Evolutionary conservation across 2,113 vertebrate genomes (phyloP), one percentile per base, ranked within the genome.

Genomic region (Hassar affinis): DNA sequence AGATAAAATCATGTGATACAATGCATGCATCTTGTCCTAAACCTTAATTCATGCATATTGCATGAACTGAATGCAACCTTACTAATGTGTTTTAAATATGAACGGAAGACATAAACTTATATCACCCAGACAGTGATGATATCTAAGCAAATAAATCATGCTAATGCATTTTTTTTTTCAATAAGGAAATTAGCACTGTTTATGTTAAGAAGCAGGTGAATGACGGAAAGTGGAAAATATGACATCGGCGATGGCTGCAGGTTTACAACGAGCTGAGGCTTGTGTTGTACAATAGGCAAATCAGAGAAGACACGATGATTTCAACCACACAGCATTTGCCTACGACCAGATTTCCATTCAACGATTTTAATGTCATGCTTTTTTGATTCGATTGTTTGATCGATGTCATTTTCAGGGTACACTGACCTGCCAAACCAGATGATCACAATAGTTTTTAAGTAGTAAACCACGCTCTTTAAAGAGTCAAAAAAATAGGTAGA

Each of bases 211-310:
- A 54, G 71, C 38, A 30, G 17, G 15, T 35, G 27, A 76, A 52
- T 52, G 22, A 59, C 11, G 25, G 61, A 54, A 78, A 78, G 59
- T 72, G 47, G 42, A 81, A 81, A 42, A 81, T 49, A 51, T 68
- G 59, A 77, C 30, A 51, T 30, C n/a, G 61, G 45, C n/a, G 20
- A 66, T 33, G 20, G 62, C 57, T 47, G 66, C 51, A 66, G 83
- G 74, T 52, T 42, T 45, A 33, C 42, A 76, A 12, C n/a, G 20
- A 54, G 38, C 75, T 86, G 54, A 88, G 83, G 49, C 68, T 20
- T n/a, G 78, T 83, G 59, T 74, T 87, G 81, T 72, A 62, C 84
- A 85, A 85, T 84, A 92, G 88, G 90, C 90, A 93, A 93, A 92
- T 89, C 8, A 0, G 0, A 66, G 82, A 51, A 86, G 84, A 72